A percentile compares a stretch with the other conserved stretches of the same genome.
These are phyloP conservation scores for Abrostola triplasia DNA, from an alignment of 2,888 invertebrate species.

Conservation along the genomic window DNA sequence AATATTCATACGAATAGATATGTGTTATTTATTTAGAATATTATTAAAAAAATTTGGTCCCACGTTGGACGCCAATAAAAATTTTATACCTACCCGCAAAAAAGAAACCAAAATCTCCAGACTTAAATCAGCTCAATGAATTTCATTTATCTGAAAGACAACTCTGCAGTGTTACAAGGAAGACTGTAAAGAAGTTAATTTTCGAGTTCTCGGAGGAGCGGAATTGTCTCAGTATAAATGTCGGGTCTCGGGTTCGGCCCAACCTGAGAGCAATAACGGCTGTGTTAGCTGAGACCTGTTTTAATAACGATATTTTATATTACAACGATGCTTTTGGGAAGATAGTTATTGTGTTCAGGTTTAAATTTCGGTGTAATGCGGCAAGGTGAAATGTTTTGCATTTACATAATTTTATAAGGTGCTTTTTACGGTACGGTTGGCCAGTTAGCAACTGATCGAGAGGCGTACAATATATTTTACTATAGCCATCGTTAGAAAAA, in stretches of 20 bases:
- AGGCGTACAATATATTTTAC: background rate
- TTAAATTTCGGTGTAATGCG: constrained; percentile 44
- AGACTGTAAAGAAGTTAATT: constrained; percentile 52
- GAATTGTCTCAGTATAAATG: constrained; percentile 49
- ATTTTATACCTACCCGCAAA: constrained; percentile 2
- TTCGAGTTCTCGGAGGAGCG: constrained; percentile 44
- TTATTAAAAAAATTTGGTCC: constrained; percentile 13
- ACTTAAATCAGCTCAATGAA: constrained; percentile 50
- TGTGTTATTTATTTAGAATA: background rate
- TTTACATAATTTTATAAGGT: constrained; percentile 34
- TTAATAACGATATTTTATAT: constrained; percentile 57
- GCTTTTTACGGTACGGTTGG: constrained; percentile 2
- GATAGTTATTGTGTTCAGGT: constrained; percentile 44
- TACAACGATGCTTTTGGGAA: constrained; percentile 44
- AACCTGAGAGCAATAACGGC: constrained; percentile 46
- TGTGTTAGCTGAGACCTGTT: constrained; percentile 46
- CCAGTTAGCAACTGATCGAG: no score
- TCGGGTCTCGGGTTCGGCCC: constrained; percentile 29
- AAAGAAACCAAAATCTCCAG: constrained; percentile 8
- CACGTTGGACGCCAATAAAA: constrained; percentile 33
- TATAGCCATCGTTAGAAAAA: background rate
- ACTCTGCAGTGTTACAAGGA: constrained; percentile 30
- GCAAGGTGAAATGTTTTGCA: constrained; percentile 28
- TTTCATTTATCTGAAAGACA: constrained; percentile 48
- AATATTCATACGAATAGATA: background rate